Conservation (phyloP, 2,797 vertebrate genomes). For the Geotrypetes seraphini region DNA sequence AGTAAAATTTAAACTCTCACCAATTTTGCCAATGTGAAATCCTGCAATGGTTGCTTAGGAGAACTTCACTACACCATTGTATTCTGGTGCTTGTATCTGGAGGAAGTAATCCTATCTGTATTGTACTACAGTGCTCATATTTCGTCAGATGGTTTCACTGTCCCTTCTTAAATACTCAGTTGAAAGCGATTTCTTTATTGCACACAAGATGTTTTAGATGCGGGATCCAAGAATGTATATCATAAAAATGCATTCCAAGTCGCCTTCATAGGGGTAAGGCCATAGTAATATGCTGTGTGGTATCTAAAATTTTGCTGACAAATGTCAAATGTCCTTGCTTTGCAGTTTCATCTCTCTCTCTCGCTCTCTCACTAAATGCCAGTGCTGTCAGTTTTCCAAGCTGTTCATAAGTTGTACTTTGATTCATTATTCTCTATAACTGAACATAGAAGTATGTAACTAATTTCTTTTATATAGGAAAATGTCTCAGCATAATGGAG, state of each 20-base stretch:
- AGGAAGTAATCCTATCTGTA: slow-evolving; percentile 35
- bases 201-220: not conserved
- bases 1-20: not conserved
- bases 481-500: no score
- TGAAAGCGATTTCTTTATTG: slow-evolving; percentile 3
- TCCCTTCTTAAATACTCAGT: slow-evolving; percentile 27
- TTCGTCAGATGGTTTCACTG: slow-evolving; percentile 43
- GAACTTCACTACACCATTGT: not conserved
- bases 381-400: not conserved
- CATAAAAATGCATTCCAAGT: no score
- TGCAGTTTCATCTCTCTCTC: not conserved
- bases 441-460: not conserved
- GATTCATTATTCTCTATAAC: not conserved
- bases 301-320: accelerated
- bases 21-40: no score
- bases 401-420: not conserved
- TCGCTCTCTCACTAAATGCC: slow-evolving; percentile 24
- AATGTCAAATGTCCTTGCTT: not conserved
- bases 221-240: not conserved
- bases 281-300: accelerated
- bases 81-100: slow-evolving; percentile 2
- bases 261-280: not conserved
- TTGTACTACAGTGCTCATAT: slow-evolving; percentile 34
- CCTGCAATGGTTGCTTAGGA: not conserved
- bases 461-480: not conserved